These are phyloP conservation scores for Ictalurus punctatus DNA, from an alignment of 2,113 vertebrate genomes.

Conservation along the genomic window DNA sequence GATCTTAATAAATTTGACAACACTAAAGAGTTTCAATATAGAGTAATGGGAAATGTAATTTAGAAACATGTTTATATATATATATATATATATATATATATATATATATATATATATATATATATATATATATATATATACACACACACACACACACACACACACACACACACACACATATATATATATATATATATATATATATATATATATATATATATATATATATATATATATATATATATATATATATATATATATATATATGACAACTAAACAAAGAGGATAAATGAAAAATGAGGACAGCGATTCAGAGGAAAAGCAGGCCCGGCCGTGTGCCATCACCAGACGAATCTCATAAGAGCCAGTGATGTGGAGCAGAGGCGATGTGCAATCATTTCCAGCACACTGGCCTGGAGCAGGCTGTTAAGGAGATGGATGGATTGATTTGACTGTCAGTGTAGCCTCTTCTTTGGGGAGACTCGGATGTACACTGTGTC, in stretches of 20 bases:
- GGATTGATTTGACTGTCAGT: slow-evolving; percentile 50
- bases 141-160: too few relatives aligned
- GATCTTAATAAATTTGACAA: not conserved
- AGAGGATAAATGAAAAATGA: slow-evolving; percentile 23
- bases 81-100: not conserved
- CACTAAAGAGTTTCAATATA: not conserved
- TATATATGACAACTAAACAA: not conserved
- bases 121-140: not conserved
- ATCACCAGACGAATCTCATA: slow-evolving; percentile 49
- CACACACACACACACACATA: not conserved
- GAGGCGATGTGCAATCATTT: slow-evolving; percentile 62
- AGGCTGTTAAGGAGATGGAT: slow-evolving; percentile 62
- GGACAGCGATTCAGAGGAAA: slow-evolving; percentile 24
- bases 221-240: not conserved
- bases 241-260: not conserved
- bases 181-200: not conserved
- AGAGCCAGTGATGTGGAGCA: slow-evolving; percentile 41
- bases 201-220: not conserved
- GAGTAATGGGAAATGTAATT: not conserved
- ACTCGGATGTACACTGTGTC: slow-evolving; percentile 44
- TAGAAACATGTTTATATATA: not conserved
- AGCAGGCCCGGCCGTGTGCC: slow-evolving; percentile 35
- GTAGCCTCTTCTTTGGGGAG: slow-evolving; percentile 7
- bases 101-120: not conserved
- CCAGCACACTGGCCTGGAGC: slow-evolving; percentile 53